phyloP scores from a whole-genome alignment of 2,888 invertebrate genomes.

The Nysson spinosus region DNA sequence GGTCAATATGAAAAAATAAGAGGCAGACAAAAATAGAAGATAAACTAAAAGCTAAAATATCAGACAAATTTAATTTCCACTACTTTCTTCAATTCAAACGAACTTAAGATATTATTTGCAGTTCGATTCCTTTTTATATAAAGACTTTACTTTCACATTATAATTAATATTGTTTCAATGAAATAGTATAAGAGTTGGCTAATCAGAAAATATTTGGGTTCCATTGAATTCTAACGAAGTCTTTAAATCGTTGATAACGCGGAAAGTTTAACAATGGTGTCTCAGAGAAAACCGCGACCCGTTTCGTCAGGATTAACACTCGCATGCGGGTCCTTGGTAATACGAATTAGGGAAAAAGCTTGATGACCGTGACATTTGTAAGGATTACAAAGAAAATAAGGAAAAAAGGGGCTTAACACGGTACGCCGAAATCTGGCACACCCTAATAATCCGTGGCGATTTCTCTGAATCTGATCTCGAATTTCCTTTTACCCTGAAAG shows the following conservation, averaged over 20 bases:
- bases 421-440: constrained; percentile 50
- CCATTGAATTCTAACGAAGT: not conserved
- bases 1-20: too few relatives aligned
- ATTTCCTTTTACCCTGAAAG: constrained; percentile 1
- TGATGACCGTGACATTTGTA: constrained; percentile 67
- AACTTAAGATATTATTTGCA: too few relatives aligned
- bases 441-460: constrained; percentile 46
- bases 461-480: constrained; percentile 28
- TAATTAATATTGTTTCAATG: not conserved
- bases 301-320: constrained; percentile 68
- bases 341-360: constrained; percentile 68
- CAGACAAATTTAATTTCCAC: too few relatives aligned
- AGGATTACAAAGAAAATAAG: constrained; percentile 64
- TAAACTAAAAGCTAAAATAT: too few relatives aligned
- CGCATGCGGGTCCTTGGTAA: constrained; percentile 63
- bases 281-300: constrained; percentile 46
- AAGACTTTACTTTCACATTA: not conserved
- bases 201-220: not conserved
- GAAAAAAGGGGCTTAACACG: constrained; percentile 44
- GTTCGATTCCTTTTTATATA: too few relatives aligned
- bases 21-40: too few relatives aligned
- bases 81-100: too few relatives aligned
- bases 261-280: constrained; percentile 42
- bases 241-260: constrained; percentile 43
- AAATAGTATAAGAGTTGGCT: too few relatives aligned